Base-by-base conservation (phyloP, 2,888 invertebrate species). In the Parnassius orleans region DNA sequence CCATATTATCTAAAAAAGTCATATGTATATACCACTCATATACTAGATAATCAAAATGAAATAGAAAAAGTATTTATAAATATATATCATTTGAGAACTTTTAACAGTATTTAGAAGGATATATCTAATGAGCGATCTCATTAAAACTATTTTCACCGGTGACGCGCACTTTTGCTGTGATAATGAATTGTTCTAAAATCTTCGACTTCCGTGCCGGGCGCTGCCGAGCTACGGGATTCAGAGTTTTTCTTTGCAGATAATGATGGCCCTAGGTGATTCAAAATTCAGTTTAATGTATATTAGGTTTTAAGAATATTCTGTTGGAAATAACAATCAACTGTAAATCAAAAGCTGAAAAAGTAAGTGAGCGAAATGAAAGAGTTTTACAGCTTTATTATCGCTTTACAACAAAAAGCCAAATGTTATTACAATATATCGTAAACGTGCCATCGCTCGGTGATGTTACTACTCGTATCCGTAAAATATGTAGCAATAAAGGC, bases 401-500 rank as follows among this genome's bases (percentile, higher is more conserved):
- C 48, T 63, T 60, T 46, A 59, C 52, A 60, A 63, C 47, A 60
- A 63, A 63, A 63, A 63, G 15, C 59, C 58, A 46, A 75, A 75
- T 72, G 72, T 74, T 73, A 75, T 81, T 77, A 75, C 71, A 72
- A 74, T 72, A 76, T 75, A 77, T 80, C 77, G 78, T 82, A 79
- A 81, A 81, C 67, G 77, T 72, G 75, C 74, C 75, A 76, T 78
- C 74, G 75, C 57, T 60, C 65, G 73, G 68, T 73, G 72, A 69
- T 71, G 71, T 74, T 77, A 76, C 71, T 74, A 76, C 72, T 76
- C 74, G 75, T 73, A 72, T 72, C 69, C 71, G 74, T 86, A 86
- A 88, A 86, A 86, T 87, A 86, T 86, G 81, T 83, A 79, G 81
- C 81, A 81, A 86, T 88, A 88, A 89, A 89, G 82, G 74, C 76